Evolutionary conservation across 2,113 vertebrate genomes (phyloP).

Genomic region (Phylloscopus whistleri): DNA sequence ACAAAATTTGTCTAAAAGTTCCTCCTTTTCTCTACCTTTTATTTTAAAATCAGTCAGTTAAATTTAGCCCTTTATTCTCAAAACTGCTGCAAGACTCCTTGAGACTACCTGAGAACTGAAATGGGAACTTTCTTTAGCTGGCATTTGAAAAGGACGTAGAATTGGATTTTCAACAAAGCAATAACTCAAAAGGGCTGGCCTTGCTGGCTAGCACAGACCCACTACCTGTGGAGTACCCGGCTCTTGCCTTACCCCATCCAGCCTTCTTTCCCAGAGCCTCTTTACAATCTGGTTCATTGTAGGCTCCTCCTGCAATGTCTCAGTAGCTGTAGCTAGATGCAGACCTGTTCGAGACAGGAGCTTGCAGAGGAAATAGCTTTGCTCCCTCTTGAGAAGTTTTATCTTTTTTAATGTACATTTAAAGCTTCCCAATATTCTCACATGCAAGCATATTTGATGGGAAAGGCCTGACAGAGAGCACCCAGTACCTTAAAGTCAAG

Average conservation of each 20-base stretch:
- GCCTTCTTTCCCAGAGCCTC: not conserved
- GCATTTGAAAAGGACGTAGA: not conserved
- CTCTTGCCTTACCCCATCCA: not conserved
- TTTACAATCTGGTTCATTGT: not conserved
- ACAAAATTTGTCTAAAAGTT: not conserved
- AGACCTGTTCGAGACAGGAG: not conserved
- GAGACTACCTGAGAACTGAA: not conserved
- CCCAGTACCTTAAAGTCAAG: not conserved
- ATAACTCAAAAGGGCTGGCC: not conserved
- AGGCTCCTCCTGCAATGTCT: not conserved
- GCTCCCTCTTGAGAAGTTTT: not conserved
- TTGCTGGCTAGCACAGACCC: not conserved
- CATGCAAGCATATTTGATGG: not conserved
- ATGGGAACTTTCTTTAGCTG: not conserved
- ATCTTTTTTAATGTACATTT: not conserved
- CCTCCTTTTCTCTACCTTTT: not conserved
- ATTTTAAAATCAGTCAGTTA: not conserved
- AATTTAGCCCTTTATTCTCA: not conserved
- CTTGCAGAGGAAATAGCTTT: not conserved
- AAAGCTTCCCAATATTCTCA: not conserved
- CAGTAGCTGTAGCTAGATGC: not conserved
- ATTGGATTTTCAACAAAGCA: not conserved
- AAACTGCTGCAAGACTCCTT: not conserved
- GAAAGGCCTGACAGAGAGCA: not conserved
- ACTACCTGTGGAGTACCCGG: not conserved